These are phyloP conservation scores for Vesta saturnalis DNA, from an alignment of 2,888 invertebrate species.

Conservation along the genomic window DNA sequence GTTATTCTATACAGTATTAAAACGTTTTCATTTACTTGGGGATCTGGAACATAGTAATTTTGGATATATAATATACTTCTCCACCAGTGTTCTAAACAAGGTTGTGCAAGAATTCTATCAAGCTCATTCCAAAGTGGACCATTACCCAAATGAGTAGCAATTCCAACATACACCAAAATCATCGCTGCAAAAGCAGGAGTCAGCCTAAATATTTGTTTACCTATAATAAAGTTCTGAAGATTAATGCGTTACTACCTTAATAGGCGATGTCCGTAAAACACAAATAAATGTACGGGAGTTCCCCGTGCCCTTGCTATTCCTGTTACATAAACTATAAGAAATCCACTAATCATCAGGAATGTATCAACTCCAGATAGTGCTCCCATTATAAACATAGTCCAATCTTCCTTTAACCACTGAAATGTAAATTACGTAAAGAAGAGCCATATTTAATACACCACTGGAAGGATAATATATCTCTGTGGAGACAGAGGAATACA, in stretches of 20 bases:
- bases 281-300: constrained; percentile 52
- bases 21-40: not conserved
- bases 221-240: not conserved
- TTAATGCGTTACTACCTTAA: constrained; percentile 21
- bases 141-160: constrained; percentile 34
- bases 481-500: too few species aligned
- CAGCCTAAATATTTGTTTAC: constrained; percentile 51
- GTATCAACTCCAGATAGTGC: constrained; percentile 70
- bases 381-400: constrained; percentile 32
- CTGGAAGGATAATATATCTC: too few species aligned
- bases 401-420: constrained; percentile 22
- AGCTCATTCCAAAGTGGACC: constrained; percentile 41
- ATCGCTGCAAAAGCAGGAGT: constrained; percentile 51
- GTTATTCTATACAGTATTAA: constrained; percentile 6
- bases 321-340: constrained; percentile 65
- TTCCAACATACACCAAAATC: constrained; percentile 39
- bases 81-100: constrained; percentile 42
- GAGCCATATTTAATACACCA: too few species aligned
- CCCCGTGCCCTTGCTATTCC: constrained; percentile 54
- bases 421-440: too few species aligned
- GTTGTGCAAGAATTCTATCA: constrained; percentile 20
- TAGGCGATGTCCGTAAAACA: constrained; percentile 51
- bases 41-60: constrained; percentile 40
- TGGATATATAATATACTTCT: constrained; percentile 40
- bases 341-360: constrained; percentile 71